Base-by-base conservation (phyloP, 2,888 invertebrate species). In the Athrips mouffetella region DNA sequence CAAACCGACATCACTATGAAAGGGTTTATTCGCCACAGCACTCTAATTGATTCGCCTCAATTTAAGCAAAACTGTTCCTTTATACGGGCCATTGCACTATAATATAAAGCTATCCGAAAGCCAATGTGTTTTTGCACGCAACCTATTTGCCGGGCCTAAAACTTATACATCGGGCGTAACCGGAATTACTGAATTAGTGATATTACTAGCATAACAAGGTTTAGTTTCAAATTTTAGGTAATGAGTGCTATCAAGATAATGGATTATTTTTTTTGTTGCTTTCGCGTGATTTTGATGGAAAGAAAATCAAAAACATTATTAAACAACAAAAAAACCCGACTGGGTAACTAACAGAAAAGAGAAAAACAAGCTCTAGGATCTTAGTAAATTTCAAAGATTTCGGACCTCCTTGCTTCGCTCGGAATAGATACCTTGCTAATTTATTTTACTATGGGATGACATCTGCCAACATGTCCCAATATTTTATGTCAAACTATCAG, bases 91-190 rank as follows among this genome's bases (percentile, higher is more conserved):
- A 29, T 29, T 16, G 25, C 41, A 21, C 13, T 33, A 45, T 18
- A 21, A 25, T 45, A 30, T 55, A 58, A 57, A 62, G 59, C n/a
- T 59, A 55, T 57, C 54, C 51, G 46, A 50, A 53, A 52, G 59
- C 48, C 59, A 67, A 67, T 61, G 63, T 54, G 56, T 58, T 61
- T 55, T 51, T 47, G 45, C 65, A 69, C 65, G 67, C 66, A 59
- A 65, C 57, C 18, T n/a, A n/a, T n/a, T 18, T 35, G 18, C 35
- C 18, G 18, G 7, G n/a, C 2, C 35, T 6, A 16, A 2, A 13
- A 1, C 10, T 35, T 15, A 1, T 15, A 31, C 13, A 16, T 16
- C 13, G 41, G 42, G 42, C 42, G 42, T 30, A 5, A 44, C 25
- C 52, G 54, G 62, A 56, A 53, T 54, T 39, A 53, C 50, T 31